Conservation (phyloP, 2,888 invertebrate species). For the Luperina testacea region DNA sequence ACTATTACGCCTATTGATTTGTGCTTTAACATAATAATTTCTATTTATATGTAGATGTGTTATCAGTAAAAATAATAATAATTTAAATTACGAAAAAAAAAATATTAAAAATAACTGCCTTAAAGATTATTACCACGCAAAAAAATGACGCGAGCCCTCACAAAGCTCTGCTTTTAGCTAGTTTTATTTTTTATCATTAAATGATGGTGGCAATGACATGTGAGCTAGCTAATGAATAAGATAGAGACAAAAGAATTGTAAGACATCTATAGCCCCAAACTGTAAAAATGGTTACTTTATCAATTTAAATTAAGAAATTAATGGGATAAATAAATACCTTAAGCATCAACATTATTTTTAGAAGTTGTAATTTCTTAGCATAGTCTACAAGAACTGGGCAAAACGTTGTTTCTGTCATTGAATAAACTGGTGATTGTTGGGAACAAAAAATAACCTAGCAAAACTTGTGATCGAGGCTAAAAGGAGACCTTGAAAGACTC, state of each 20-base stretch:
- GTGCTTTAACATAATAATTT: too few relatives aligned
- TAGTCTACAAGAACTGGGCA: slow-evolving; percentile 14
- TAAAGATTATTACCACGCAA: too few relatives aligned
- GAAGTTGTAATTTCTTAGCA: not conserved
- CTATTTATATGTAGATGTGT: too few relatives aligned
- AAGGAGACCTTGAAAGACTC: slow-evolving; percentile 71
- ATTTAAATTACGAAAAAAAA: too few relatives aligned
- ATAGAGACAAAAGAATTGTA: slow-evolving; percentile 9
- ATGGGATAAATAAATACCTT: not conserved
- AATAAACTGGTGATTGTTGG: slow-evolving; percentile 66
- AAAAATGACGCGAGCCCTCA: too few relatives aligned
- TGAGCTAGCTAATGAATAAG: not conserved
- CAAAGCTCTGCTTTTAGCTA: too few relatives aligned
- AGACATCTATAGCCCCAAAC: not conserved
- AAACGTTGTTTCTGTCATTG: slow-evolving; percentile 38
- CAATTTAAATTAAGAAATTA: not conserved
- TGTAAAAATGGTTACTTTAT: not conserved
- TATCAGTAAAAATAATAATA: too few relatives aligned
- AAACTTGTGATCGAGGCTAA: slow-evolving; percentile 76
- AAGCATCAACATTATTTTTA: not conserved
- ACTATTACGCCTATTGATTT: too few relatives aligned
- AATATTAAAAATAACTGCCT: too few relatives aligned
- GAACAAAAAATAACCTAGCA: slow-evolving; percentile 80
- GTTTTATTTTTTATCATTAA: not conserved
- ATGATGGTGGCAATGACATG: not conserved